Evolutionary conservation across 2,113 vertebrate genomes (phyloP).

Genomic region (Saimiri boliviensis): DNA sequence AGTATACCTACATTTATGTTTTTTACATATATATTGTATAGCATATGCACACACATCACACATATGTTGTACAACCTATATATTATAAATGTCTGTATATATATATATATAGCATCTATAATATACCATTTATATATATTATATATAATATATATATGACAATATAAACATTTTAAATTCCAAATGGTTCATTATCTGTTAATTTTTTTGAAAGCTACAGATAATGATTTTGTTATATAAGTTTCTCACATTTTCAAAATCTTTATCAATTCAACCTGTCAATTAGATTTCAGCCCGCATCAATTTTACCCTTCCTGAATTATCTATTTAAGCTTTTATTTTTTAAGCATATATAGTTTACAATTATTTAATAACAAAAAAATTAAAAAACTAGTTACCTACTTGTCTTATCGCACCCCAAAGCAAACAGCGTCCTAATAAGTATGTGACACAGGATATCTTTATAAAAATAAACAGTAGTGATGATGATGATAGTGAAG

Average conservation of each 20-base stretch:
- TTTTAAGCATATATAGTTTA: constrained; percentile 18
- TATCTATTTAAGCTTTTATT: constrained; percentile 35
- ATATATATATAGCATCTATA: not conserved
- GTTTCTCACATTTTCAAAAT: constrained; percentile 46
- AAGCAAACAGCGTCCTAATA: constrained; percentile 1
- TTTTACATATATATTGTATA: not conserved
- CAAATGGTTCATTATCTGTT: constrained; percentile 22
- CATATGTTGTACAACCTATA: not conserved
- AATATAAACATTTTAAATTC: constrained; percentile 25
- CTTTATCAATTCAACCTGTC: not conserved
- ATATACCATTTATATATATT: not conserved
- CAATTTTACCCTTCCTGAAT: not conserved
- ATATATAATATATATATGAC: not conserved
- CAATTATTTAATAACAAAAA: constrained; percentile 35
- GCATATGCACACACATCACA: not conserved
- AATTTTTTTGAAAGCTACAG: constrained; percentile 43
- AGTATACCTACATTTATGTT: not conserved
- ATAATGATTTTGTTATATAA: not conserved
- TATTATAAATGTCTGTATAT: not conserved
- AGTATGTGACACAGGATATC: not conserved
- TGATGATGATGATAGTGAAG: not conserved
- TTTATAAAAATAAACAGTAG: not conserved
- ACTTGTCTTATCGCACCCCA: not conserved
- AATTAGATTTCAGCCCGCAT: not conserved
- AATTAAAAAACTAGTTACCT: not conserved